phyloP scores from a whole-genome alignment of 2,797 vertebrate species.

The Oophaga sylvatica region DNA sequence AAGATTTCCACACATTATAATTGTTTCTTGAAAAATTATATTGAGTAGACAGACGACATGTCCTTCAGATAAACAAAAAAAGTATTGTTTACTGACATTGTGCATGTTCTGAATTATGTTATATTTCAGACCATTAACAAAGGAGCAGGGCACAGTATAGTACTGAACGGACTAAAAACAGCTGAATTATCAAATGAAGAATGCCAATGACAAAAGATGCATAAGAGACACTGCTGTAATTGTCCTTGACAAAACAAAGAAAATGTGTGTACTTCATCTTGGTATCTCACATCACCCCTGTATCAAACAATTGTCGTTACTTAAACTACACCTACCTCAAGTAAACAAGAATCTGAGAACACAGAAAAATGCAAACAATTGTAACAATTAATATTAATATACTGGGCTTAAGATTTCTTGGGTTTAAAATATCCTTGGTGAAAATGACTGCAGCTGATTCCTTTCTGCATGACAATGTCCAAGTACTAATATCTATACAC shows the following conservation, averaged over 20 bases:
- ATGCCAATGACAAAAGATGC: constrained; percentile 13
- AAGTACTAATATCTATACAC: not conserved
- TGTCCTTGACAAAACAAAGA: constrained; percentile 31
- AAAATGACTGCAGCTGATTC: not conserved
- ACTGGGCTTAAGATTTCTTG: not conserved
- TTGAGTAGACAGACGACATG: constrained; percentile 19
- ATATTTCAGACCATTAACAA: constrained; percentile 10
- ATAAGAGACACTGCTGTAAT: constrained; percentile 32
- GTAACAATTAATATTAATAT: not conserved
- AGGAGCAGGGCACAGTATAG: not conserved
- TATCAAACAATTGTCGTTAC: not conserved
- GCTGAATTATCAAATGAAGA: constrained; percentile 38
- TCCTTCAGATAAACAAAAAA: constrained; percentile 16
- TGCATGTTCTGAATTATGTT: constrained; percentile 26
- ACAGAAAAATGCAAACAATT: not conserved
- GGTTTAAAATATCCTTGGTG: not conserved
- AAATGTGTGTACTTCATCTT: constrained; percentile 9
- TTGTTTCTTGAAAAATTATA: constrained; percentile 9
- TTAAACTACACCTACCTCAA: not conserved
- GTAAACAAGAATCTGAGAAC: not conserved
- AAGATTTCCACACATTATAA: not conserved
- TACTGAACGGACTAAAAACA: not conserved
- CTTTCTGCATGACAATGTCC: not conserved
- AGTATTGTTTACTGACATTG: constrained; percentile 38
- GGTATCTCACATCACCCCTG: constrained; percentile 5